Conservation (phyloP, 2,113 vertebrate species). For the Pungitius pungitius region DNA sequence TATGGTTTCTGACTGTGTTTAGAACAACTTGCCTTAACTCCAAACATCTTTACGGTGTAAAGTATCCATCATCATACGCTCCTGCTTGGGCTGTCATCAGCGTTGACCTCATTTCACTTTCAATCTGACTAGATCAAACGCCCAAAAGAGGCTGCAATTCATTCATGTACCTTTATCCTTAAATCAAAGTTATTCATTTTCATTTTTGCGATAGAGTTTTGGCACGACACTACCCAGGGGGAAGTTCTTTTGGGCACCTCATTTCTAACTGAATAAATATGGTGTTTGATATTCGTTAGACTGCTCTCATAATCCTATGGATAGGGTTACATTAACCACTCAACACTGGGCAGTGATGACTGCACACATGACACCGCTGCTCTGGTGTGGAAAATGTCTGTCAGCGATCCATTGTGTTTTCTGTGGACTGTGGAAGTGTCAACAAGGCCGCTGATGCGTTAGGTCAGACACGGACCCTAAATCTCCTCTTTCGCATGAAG, state of each 20-base stretch:
- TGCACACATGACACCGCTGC: constrained; percentile 41
- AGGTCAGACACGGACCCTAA: not conserved
- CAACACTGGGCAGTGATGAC: constrained; percentile 31
- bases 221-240: not conserved
- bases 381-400: constrained; percentile 62
- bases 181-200: not conserved
- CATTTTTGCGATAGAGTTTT: not conserved
- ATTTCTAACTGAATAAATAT: not conserved
- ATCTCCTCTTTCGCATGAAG: not conserved
- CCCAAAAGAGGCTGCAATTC: constrained; percentile 20
- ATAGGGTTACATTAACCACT: constrained; percentile 10
- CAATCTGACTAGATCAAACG: constrained; percentile 38
- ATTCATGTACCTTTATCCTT: not conserved
- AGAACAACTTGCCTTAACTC: constrained; percentile 54
- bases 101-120: constrained; percentile 51
- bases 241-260: not conserved
- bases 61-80: constrained; percentile 38
- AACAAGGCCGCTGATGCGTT: constrained; percentile 21
- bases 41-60: constrained; percentile 54
- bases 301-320: not conserved
- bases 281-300: not conserved
- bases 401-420: constrained; percentile 58
- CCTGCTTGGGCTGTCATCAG: constrained; percentile 2
- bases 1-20: constrained; percentile 62
- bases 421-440: constrained; percentile 46